Evolutionary conservation across 2,113 vertebrate species (phyloP), one percentile per base, ranked within the genome.

Genomic region (Platysteira castanea): DNA sequence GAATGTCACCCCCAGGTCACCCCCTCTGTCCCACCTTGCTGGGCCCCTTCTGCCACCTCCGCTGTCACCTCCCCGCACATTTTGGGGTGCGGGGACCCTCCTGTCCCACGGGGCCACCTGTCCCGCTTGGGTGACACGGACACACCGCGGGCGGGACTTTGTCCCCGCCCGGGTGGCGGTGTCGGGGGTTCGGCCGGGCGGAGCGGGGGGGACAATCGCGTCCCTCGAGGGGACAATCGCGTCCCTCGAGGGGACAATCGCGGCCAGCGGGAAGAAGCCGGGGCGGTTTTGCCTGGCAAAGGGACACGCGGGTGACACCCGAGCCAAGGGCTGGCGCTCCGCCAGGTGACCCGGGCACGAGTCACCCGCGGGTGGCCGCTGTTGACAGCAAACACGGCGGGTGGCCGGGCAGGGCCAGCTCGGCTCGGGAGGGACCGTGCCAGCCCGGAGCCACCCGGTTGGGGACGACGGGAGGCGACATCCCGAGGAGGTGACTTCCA

Each of bases 371-470:
- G 89, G 84, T 54, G 75, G 46, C 90, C 37, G 83, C 6, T 90
- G 93, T 91, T 96, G 95, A 86, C 95, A 86, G 60, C 75, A 96
- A 91, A 96, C 87, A 93, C 12, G 39, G 39, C 5, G 4, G 50
- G 47, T 8, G 37, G 56, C 73, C 9, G 11, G 94, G 85, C 82
- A 47, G 67, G 61, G 23, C 89, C 53, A 42, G 80, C 81, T 41
- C 39, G 70, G 19, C 89, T 57, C 76, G 42, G 61, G 15, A 44
- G 15, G 71, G 90, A 15, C 78, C 3, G 16, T 30, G 87, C 59
- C 88, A 49, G 53, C 37, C 84, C 28, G 4, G 83, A 64, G 86
- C 49, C 22, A 24, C 85, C 83, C 31, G 28, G 74, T 1, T 42
- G 2, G 12, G 73, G 52, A 15, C 3, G 1, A 15, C 20, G 33